Conservation (phyloP, 2,888 invertebrate genomes). For the Drosophila nigritarsus region DNA sequence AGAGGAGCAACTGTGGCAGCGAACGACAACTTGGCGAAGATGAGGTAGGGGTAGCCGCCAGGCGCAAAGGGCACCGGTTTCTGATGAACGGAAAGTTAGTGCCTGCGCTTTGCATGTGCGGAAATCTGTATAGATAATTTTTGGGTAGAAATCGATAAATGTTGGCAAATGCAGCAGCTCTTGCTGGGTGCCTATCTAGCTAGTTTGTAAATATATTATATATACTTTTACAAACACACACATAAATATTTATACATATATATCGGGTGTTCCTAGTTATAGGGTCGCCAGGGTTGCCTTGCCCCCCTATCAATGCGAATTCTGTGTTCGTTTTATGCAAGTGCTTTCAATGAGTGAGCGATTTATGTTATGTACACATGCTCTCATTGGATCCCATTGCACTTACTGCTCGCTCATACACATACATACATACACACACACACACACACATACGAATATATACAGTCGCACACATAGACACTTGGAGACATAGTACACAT, state of each 20-base stretch:
- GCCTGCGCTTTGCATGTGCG: constrained; percentile 61
- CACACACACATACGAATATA: constrained; percentile 1
- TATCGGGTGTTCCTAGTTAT: constrained; percentile 12
- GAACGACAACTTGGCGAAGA: neutral
- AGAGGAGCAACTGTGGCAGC: neutral
- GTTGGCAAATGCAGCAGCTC: constrained; percentile 69
- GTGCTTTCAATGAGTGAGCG: constrained; percentile 79
- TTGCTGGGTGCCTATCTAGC: constrained; percentile 17
- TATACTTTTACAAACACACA: neutral
- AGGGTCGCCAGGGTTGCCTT: constrained; percentile 28
- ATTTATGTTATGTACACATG: constrained; percentile 80
- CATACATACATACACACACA: constrained; percentile 16
- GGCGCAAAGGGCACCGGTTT: neutral
- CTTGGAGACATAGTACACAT: constrained; percentile 11
- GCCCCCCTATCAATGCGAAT: constrained; percentile 35
- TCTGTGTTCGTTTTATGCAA: constrained; percentile 71
- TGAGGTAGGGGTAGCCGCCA: neutral
- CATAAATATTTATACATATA: neutral
- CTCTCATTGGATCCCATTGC: constrained; percentile 76
- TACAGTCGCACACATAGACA: constrained; percentile 2
- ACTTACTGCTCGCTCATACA: constrained; percentile 38
- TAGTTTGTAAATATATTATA: constrained; percentile 5
- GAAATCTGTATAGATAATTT: constrained; percentile 75
- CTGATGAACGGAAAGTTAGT: constrained; percentile 53
- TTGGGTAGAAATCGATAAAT: constrained; percentile 72